A percentile compares a stretch with the other conserved stretches of the same genome.
Evolutionary conservation across 2,797 vertebrate genomes (phyloP).

Genomic region (Chaetophractus vellerosus): DNA sequence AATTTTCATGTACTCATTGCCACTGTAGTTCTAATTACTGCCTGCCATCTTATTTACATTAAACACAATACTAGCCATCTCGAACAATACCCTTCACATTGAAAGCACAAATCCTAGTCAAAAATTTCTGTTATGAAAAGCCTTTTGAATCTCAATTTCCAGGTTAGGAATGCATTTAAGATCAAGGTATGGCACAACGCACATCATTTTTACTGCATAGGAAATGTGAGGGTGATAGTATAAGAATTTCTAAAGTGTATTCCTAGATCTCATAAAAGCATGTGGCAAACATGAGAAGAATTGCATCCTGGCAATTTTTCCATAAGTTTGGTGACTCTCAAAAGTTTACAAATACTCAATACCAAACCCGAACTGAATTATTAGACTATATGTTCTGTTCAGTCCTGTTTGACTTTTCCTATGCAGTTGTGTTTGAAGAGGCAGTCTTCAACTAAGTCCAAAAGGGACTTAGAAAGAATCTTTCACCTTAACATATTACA

Average conservation of each 20-base stretch:
- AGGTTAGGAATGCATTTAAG: neutral
- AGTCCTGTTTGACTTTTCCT: neutral
- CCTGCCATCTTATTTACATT: neutral
- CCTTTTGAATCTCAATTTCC: neutral
- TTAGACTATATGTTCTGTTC: neutral
- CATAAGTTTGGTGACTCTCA: neutral
- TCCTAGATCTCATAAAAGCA: neutral
- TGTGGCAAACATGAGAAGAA: neutral
- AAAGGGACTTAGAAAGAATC: constrained; percentile 6
- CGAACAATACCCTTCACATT: neutral
- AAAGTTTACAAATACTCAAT: neutral
- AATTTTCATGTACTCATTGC: neutral
- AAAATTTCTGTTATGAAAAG: constrained; percentile 16
- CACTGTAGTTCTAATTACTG: neutral
- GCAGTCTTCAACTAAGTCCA: neutral
- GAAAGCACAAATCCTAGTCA: constrained; percentile 34
- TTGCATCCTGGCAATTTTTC: neutral
- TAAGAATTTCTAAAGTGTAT: neutral
- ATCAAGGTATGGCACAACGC: neutral
- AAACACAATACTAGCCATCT: constrained; percentile 34
- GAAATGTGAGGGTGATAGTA: neutral
- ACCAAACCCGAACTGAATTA: neutral
- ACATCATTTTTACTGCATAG: neutral
- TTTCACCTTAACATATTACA: constrained; percentile 45
- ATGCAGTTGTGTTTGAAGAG: neutral